Evolutionary conservation across 37 sponge, comb jelly and placozoan genomes (phyloP).

Genomic region (Ianthella basta): DNA sequence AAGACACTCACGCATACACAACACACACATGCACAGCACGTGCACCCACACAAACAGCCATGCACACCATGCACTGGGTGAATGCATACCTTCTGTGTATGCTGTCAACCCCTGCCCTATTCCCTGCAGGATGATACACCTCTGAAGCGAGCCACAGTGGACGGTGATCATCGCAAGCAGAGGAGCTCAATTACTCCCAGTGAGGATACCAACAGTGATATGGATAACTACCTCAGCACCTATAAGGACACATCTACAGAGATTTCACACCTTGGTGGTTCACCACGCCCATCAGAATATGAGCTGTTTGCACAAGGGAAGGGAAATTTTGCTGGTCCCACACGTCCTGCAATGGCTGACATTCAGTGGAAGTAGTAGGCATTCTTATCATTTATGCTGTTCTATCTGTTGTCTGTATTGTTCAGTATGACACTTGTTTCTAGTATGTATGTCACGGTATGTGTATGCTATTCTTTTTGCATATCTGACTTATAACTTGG

Average conservation of each 20-base stretch:
- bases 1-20: slow-evolving; percentile 1
- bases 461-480: too few species aligned
- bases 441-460: neutral
- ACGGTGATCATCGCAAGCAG: slow-evolving; percentile 45
- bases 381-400: too few species aligned
- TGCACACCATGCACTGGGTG: too few species aligned
- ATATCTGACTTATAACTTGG: too few species aligned
- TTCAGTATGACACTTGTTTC: neutral
- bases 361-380: neutral
- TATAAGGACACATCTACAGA: slow-evolving; percentile 8
- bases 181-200: slow-evolving; percentile 21
- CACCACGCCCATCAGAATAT: slow-evolving; percentile 24
- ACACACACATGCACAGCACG: neutral
- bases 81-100: too few species aligned
- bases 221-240: slow-evolving; percentile 26
- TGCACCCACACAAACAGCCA: too few species aligned
- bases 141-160: slow-evolving; percentile 55
- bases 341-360: neutral
- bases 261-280: neutral
- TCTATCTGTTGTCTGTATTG: neutral
- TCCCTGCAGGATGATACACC: slow-evolving; percentile 29
- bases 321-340: neutral
- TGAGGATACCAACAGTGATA: slow-evolving; percentile 33
- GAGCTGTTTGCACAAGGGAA: slow-evolving; percentile 27
- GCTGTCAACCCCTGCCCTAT: too few species aligned